A percentile compares a stretch with the other conserved stretches of the same genome.
Evolutionary conservation across 2,888 invertebrate genomes (phyloP).

Genomic region (Lycocerus yunnanus): DNA sequence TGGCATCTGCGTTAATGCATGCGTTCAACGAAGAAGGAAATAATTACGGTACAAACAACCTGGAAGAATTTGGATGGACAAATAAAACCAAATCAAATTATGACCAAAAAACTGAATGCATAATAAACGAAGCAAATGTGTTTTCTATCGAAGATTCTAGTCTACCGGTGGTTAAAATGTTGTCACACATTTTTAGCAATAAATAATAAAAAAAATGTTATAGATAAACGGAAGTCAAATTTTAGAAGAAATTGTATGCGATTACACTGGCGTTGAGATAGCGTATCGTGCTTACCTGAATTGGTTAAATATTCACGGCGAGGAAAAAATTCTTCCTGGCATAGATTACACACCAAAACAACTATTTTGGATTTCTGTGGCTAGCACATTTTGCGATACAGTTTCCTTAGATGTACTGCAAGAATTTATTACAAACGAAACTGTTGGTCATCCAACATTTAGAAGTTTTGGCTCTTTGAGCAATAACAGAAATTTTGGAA

Average conservation of each 20-base stretch:
- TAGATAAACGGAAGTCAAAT: slow-evolving; percentile 90
- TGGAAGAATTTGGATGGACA: slow-evolving; percentile 3
- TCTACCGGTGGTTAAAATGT: background rate
- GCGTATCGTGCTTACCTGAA: slow-evolving; percentile 62
- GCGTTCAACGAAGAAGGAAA: slow-evolving; percentile 12
- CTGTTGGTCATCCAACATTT: slow-evolving; percentile 58
- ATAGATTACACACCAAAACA: slow-evolving; percentile 53
- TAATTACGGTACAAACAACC: background rate
- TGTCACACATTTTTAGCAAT: background rate
- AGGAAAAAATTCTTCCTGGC: slow-evolving; percentile 48
- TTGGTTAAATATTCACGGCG: slow-evolving; percentile 47
- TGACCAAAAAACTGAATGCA: slow-evolving; percentile 8
- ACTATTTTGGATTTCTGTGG: slow-evolving; percentile 64
- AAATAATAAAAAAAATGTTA: slow-evolving; percentile 31
- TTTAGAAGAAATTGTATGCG: slow-evolving; percentile 92
- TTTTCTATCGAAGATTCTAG: slow-evolving; percentile 13
- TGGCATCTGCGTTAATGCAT: slow-evolving; percentile 9
- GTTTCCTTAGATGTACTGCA: slow-evolving; percentile 49
- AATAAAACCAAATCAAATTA: slow-evolving; percentile 7
- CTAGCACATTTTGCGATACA: slow-evolving; percentile 64
- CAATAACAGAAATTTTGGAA: slow-evolving; percentile 64
- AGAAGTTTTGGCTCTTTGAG: slow-evolving; percentile 63
- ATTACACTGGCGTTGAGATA: slow-evolving; percentile 91
- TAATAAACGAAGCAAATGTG: slow-evolving; percentile 8
- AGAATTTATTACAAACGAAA: slow-evolving; percentile 49